These are phyloP conservation scores for Hippocampus comes DNA, from an alignment of 2,113 vertebrate species.

Conservation along the genomic window DNA sequence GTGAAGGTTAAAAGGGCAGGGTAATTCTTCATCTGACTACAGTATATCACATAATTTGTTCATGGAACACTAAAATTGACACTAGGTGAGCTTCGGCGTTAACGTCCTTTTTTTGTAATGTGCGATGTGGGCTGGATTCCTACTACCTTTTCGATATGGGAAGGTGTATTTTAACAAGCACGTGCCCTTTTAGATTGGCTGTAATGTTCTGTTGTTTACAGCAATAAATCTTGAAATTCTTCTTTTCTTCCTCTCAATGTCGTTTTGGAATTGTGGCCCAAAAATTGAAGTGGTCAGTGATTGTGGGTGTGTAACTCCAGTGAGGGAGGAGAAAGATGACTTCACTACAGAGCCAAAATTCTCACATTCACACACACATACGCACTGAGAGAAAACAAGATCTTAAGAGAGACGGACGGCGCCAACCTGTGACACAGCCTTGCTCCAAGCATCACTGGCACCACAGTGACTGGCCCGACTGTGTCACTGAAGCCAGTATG, in stretches of 20 bases:
- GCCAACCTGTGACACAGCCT: conserved; percentile 58
- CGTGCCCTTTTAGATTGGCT: no score
- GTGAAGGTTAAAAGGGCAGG: conserved; percentile 4
- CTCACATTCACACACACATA: not conserved
- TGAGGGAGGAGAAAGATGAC: conserved; percentile 19
- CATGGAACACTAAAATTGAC: not conserved
- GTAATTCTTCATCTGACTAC: not conserved
- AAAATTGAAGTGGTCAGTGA: not conserved
- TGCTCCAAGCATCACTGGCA: conserved; percentile 71
- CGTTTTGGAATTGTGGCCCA: not conserved
- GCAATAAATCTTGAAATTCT: no score
- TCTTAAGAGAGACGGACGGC: conserved; percentile 15
- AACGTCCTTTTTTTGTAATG: no score
- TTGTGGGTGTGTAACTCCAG: not conserved
- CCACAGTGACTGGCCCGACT: conserved; percentile 60
- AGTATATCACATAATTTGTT: not conserved
- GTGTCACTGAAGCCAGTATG: conserved; percentile 63
- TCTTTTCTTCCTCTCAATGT: not conserved
- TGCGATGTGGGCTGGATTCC: no score
- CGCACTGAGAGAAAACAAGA: conserved; percentile 31
- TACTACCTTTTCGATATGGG: no score
- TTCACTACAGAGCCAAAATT: not conserved
- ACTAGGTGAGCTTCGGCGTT: not conserved
- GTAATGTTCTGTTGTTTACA: no score
- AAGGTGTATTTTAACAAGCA: no score